Conservation (phyloP, 2,888 invertebrate species). For the Clivina fossor region DNA sequence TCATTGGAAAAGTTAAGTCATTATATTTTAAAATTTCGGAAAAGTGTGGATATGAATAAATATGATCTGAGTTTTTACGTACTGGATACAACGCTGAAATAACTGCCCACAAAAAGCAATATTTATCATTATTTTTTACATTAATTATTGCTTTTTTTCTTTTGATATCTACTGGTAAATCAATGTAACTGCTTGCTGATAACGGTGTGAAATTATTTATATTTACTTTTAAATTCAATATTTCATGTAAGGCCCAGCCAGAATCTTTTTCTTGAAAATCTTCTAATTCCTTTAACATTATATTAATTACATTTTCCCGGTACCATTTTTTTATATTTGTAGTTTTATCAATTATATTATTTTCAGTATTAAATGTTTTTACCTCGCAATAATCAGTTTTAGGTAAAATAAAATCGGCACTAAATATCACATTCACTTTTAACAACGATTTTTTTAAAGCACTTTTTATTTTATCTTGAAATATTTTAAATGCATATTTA, state of each 20-base stretch:
- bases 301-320: constrained; percentile 27
- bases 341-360: constrained; percentile 35
- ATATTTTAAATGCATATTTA: constrained; percentile 12
- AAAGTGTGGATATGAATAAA: constrained; percentile 34
- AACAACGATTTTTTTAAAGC: background rate
- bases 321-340: constrained; percentile 38
- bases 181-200: constrained; percentile 34
- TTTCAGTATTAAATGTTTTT: constrained; percentile 40
- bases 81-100: constrained; percentile 37
- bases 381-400: background rate
- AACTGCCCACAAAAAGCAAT: constrained; percentile 35
- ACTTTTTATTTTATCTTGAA: constrained; percentile 2
- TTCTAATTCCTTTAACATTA: constrained; percentile 37
- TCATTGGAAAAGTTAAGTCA: constrained; percentile 35
- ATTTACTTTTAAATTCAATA: constrained; percentile 33
- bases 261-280: constrained; percentile 40
- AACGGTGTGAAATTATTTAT: constrained; percentile 29
- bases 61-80: constrained; percentile 4
- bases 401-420: constrained; percentile 9
- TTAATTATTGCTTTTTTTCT: constrained; percentile 39
- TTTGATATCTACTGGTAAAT: constrained; percentile 35
- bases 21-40: constrained; percentile 34
- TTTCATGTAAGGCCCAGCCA: constrained; percentile 39
- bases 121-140: constrained; percentile 39
- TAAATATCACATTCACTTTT: constrained; percentile 6